Conservation (phyloP, 2,888 invertebrate genomes). For the Beris morrisii region DNA sequence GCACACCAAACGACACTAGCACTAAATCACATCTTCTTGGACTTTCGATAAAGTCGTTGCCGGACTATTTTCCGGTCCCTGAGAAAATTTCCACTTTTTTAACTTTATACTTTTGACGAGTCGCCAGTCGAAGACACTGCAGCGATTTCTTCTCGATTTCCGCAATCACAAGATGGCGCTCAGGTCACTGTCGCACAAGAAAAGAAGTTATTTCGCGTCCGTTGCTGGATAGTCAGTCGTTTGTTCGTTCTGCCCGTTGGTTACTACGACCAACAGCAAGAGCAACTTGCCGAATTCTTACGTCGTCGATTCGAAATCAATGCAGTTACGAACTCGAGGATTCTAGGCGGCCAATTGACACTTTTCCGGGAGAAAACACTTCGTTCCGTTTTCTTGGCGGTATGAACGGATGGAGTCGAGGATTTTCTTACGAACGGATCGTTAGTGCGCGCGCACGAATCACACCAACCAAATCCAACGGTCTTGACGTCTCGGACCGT, state of each 20-base stretch:
- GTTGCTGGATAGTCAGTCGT: constrained; percentile 1
- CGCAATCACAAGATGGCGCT: constrained; percentile 29
- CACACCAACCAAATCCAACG: not conserved
- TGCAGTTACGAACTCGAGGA: no score
- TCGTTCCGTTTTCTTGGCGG: not conserved
- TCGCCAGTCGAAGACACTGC: no score
- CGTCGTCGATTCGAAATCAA: not conserved
- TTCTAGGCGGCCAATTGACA: constrained; percentile 9
- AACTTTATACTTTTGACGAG: no score
- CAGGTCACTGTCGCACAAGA: constrained; percentile 4
- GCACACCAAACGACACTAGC: no score
- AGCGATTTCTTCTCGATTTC: no score
- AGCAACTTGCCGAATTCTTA: constrained; percentile 12
- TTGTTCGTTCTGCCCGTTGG: constrained; percentile 4
- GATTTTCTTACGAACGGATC: constrained; percentile 11
- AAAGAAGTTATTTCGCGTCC: constrained; percentile 18
- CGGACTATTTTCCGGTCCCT: no score
- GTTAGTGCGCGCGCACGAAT: constrained; percentile 15
- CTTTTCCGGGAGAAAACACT: constrained; percentile 13
- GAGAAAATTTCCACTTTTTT: no score
- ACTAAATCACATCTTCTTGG: no score
- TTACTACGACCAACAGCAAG: not conserved
- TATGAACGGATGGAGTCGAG: constrained; percentile 11
- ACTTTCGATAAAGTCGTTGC: no score
- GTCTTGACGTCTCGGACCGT: not conserved